Conservation (phyloP, 2,888 invertebrate genomes). For the Copidosoma aretas region DNA sequence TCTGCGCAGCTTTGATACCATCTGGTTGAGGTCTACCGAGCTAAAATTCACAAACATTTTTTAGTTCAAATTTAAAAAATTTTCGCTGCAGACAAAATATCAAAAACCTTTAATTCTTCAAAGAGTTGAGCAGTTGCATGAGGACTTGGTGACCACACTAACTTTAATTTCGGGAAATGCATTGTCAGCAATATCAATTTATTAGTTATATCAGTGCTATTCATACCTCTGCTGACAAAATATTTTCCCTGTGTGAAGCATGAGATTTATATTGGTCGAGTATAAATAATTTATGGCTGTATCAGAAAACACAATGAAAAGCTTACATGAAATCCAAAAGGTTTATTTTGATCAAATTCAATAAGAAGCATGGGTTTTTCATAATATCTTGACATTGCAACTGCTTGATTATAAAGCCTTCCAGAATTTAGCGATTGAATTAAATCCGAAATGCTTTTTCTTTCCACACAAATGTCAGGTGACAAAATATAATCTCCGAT, state of each 20-base stretch:
- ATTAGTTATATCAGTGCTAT: slow-evolving; percentile 80
- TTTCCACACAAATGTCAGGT: slow-evolving; percentile 94
- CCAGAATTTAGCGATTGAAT: slow-evolving; percentile 95
- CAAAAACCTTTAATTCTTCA: slow-evolving; percentile 84
- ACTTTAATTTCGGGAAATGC: slow-evolving; percentile 89
- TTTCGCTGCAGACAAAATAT: background rate
- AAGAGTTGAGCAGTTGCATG: slow-evolving; percentile 96
- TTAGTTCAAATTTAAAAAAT: slow-evolving; percentile 23
- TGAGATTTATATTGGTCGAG: background rate
- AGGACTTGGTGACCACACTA: slow-evolving; percentile 97
- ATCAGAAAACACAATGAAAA: background rate
- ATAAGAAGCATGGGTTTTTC: slow-evolving; percentile 88
- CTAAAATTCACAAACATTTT: slow-evolving; percentile 58
- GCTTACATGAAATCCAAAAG: slow-evolving; percentile 83
- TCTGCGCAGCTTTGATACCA: slow-evolving; percentile 72
- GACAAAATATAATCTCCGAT: slow-evolving; percentile 98
- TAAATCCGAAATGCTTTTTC: slow-evolving; percentile 95
- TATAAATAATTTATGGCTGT: background rate
- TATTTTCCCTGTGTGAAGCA: slow-evolving; percentile 73
- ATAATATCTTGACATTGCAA: slow-evolving; percentile 91
- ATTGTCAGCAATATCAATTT: slow-evolving; percentile 91
- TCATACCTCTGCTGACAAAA: slow-evolving; percentile 78
- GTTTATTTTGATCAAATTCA: slow-evolving; percentile 94
- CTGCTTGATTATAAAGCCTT: slow-evolving; percentile 92
- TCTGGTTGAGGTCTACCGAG: slow-evolving; percentile 84